Conservation (phyloP, 2,113 vertebrate species). For the Xiphorhynchus elegans region DNA sequence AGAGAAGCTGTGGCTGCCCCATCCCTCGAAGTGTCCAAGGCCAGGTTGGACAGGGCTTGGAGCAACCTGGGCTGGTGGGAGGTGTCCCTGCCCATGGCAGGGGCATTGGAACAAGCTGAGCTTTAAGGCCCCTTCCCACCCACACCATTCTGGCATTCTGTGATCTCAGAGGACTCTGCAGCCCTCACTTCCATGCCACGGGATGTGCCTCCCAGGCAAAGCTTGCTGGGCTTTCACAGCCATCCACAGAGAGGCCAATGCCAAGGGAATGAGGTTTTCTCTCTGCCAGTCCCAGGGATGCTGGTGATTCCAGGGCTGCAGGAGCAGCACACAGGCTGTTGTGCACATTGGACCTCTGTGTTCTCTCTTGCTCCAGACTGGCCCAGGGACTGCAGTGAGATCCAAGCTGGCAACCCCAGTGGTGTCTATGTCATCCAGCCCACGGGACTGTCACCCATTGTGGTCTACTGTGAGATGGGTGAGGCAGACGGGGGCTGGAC, state of each 20-base stretch:
- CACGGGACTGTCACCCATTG: neutral
- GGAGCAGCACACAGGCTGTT: neutral
- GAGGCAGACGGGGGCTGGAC: neutral
- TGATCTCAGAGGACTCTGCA: neutral
- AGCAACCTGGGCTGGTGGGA: neutral
- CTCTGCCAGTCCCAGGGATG: neutral
- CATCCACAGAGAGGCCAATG: neutral
- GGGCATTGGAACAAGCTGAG: too few relatives aligned
- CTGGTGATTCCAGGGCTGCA: neutral
- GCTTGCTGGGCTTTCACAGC: neutral
- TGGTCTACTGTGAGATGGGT: slow-evolving; percentile 13
- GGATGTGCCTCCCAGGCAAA: neutral
- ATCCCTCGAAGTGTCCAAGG: neutral
- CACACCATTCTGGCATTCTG: neutral
- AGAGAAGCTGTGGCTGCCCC: neutral
- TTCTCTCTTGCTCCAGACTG: neutral
- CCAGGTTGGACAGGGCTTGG: neutral
- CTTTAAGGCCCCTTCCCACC: neutral
- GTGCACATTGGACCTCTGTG: neutral
- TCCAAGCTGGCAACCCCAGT: neutral
- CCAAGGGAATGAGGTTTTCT: neutral
- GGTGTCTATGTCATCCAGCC: slow-evolving; percentile 25
- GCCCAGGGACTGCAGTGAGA: slow-evolving; percentile 39
- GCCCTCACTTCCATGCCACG: neutral
- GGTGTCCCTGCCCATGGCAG: neutral